Conservation (phyloP, 2,888 invertebrate species). For the Nesidiocoris tenuis region DNA sequence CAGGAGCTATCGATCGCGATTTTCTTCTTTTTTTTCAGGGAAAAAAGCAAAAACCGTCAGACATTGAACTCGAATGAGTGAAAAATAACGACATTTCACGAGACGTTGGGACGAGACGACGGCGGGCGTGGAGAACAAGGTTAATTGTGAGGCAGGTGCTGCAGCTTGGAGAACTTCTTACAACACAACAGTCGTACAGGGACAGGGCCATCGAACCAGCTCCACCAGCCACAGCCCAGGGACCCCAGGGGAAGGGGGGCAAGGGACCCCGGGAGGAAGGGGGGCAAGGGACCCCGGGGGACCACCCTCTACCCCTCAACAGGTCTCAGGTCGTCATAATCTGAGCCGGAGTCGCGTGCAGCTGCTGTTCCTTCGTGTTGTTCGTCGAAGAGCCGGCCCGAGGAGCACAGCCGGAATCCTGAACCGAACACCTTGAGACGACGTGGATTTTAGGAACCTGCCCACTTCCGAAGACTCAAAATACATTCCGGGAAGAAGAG, state of each 20-base stretch:
- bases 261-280: not conserved
- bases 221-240: not conserved
- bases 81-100: not conserved
- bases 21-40: no score
- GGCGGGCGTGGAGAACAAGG: conserved; percentile 27
- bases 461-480: not conserved
- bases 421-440: no score
- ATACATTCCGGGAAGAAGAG: not conserved
- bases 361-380: not conserved
- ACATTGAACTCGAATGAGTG: not conserved
- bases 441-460: no score
- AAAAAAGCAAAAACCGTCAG: not conserved
- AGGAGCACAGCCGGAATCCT: no score
- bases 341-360: conserved; percentile 14
- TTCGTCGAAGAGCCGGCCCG: not conserved
- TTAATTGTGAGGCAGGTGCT: conserved; percentile 26
- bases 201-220: not conserved
- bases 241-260: not conserved
- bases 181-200: conserved; percentile 2
- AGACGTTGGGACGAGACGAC: not conserved
- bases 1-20: no score
- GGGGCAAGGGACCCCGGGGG: conserved; percentile 10
- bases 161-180: not conserved
- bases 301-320: not conserved
- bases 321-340: conserved; percentile 28